Evolutionary conservation across 2,113 vertebrate genomes (phyloP), one percentile per base, ranked within the genome.

Genomic region (Hippocampus guttulatus): DNA sequence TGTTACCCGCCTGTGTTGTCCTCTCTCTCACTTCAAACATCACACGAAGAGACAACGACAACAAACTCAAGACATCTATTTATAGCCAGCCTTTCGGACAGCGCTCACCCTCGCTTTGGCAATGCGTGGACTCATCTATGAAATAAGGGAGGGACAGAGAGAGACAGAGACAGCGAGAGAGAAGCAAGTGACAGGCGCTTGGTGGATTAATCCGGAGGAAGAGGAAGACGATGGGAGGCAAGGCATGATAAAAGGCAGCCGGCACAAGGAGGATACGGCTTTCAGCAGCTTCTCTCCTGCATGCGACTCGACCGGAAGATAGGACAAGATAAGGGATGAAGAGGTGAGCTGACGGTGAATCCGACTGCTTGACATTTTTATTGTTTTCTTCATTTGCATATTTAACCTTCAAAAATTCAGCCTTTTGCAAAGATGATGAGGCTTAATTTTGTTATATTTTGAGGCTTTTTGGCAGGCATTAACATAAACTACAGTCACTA

Each of bases 41-140:
- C 87, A 89, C 74, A 68, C 64, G 77, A 85, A 84, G 87, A 90
- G 89, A 90, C 89, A 82, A 74, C 82, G 85, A 81, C 83, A 78
- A 81, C 83, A 78, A 79, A 87, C 83, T 85, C 69, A 80, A 86
- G 79, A 74, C 80, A 78, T 73, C 88, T 91, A 92, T 91, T 91
- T 90, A 87, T 90, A 89, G 89, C 76, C 78, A 1, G 40, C 57
- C 18, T 75, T 75, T 79, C 61, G 82, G 74, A 79, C 81, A 85
- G 86, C 84, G 87, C 84, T 87, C 76, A 81, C 76, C 86, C 75
- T 75, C 81, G 85, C 83, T 88, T 66, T 81, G 75, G 71, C 69
- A 78, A 76, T n/a, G 58, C 21, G 10, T 41, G 62, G 62, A 41
- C 62, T n/a, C 64, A 77, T 58, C 63, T 41, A 69, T 70, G 67